These are phyloP conservation scores for Thera obeliscata DNA, from an alignment of 2,888 invertebrate genomes.

Conservation along the genomic window DNA sequence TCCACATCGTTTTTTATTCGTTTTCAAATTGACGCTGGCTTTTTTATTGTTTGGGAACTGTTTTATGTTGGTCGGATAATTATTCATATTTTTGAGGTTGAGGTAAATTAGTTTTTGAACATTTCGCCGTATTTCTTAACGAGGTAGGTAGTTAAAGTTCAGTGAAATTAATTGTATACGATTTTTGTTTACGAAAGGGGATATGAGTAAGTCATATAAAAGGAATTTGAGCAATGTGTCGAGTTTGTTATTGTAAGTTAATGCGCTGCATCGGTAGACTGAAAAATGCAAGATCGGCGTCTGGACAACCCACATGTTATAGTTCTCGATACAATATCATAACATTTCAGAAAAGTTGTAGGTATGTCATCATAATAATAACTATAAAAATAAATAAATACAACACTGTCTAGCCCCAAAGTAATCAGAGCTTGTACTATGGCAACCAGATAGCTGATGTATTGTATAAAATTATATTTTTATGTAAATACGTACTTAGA, in stretches of 20 bases:
- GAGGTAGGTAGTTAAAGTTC: slow-evolving; percentile 21
- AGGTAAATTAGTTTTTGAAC: slow-evolving; percentile 40
- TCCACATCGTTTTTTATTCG: slow-evolving; percentile 53
- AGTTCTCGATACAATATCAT: slow-evolving; percentile 5
- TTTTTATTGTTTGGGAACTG: slow-evolving; percentile 55
- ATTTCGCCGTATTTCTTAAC: slow-evolving; percentile 29
- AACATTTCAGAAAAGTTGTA: slow-evolving; percentile 8
- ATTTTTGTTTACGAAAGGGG: slow-evolving; percentile 35
- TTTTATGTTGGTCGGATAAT: slow-evolving; percentile 50
- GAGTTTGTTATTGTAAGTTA: slow-evolving; percentile 66
- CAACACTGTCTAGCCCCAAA: too few species aligned
- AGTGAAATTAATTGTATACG: slow-evolving; percentile 9
- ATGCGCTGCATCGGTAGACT: slow-evolving; percentile 54
- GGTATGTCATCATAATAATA: too few species aligned
- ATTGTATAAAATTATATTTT: too few species aligned
- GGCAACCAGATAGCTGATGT: too few species aligned
- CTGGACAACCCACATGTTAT: slow-evolving; percentile 47
- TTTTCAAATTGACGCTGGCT: slow-evolving; percentile 53
- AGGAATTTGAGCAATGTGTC: slow-evolving; percentile 67
- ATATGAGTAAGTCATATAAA: slow-evolving; percentile 39
- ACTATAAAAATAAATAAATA: too few species aligned
- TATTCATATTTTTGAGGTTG: slow-evolving; percentile 50
- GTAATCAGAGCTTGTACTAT: too few species aligned
- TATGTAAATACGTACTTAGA: too few species aligned
- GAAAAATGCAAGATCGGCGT: slow-evolving; percentile 62